phyloP scores from a whole-genome alignment of 2,113 vertebrate genomes.

The Rissa tridactyla region DNA sequence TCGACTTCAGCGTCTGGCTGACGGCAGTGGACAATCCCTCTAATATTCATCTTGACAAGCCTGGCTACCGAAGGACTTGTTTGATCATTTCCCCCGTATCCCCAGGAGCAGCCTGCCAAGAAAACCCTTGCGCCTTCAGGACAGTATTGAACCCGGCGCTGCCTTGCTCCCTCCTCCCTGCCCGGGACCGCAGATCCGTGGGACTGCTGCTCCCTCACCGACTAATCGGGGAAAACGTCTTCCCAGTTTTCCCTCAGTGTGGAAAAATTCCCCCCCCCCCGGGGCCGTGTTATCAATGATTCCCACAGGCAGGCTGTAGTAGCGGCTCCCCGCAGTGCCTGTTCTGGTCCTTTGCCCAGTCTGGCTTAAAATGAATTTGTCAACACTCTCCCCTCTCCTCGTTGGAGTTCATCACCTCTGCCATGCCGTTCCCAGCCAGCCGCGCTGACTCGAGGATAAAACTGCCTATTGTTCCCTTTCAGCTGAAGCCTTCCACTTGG shows the following conservation, averaged over 20 bases:
- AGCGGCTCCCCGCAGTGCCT: not conserved
- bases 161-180: not conserved
- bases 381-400: constrained; percentile 59
- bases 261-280: not conserved
- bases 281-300: not conserved
- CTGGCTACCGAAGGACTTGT: constrained; percentile 60
- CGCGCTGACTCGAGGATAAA: constrained; percentile 33
- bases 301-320: constrained; percentile 38
- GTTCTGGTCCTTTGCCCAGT: constrained; percentile 46
- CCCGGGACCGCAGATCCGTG: not conserved
- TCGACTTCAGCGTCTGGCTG: constrained; percentile 47
- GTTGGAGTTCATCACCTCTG: constrained; percentile 60
- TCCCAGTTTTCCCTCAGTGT: not conserved
- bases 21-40: constrained; percentile 54
- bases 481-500: constrained; percentile 11
- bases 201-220: not conserved
- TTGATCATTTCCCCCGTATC: constrained; percentile 38
- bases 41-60: constrained; percentile 48
- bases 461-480: constrained; percentile 51
- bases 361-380: constrained; percentile 64
- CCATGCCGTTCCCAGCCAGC: constrained; percentile 51
- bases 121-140: not conserved
- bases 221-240: not conserved
- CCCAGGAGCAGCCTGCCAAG: constrained; percentile 40
- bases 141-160: not conserved